Conservation (phyloP, 2,888 invertebrate species). For the Dryobotodes eremita region DNA sequence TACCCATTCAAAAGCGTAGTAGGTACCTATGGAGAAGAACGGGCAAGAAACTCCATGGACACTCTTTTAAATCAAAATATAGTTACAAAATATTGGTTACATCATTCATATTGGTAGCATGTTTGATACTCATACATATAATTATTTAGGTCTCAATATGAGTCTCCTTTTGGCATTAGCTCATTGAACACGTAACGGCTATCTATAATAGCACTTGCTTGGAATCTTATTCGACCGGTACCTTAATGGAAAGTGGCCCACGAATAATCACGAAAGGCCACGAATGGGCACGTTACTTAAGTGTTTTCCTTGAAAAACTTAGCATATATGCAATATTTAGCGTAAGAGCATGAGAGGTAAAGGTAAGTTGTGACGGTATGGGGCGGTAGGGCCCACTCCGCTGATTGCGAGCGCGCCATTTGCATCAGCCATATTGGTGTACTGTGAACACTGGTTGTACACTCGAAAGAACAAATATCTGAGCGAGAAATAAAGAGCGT, state of each 20-base stretch:
- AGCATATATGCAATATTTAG: slow-evolving; percentile 56
- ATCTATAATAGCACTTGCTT: background rate
- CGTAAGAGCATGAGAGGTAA: slow-evolving; percentile 45
- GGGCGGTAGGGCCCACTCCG: slow-evolving; percentile 75
- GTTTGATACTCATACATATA: background rate
- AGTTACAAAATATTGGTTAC: too few species aligned
- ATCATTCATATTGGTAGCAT: too few species aligned
- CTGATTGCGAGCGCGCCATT: slow-evolving; percentile 85
- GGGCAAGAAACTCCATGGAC: too few species aligned
- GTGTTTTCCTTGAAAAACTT: slow-evolving; percentile 52
- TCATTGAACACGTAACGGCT: slow-evolving; percentile 26
- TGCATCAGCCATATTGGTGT: slow-evolving; percentile 80
- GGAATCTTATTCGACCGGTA: slow-evolving; percentile 27
- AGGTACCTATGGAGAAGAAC: too few species aligned
- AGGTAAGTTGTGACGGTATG: slow-evolving; percentile 63
- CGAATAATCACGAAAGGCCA: background rate
- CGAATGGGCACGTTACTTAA: slow-evolving; percentile 3
- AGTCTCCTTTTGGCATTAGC: slow-evolving; percentile 14
- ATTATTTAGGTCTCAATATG: background rate
- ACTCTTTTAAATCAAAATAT: too few species aligned
- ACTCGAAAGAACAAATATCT: slow-evolving; percentile 52
- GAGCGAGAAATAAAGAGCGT: too few species aligned
- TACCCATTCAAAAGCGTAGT: too few species aligned
- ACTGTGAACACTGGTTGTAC: slow-evolving; percentile 61
- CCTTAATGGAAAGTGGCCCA: slow-evolving; percentile 17